These are phyloP conservation scores for Amphipyra berbera DNA, from an alignment of 2,888 invertebrate species.

Conservation along the genomic window DNA sequence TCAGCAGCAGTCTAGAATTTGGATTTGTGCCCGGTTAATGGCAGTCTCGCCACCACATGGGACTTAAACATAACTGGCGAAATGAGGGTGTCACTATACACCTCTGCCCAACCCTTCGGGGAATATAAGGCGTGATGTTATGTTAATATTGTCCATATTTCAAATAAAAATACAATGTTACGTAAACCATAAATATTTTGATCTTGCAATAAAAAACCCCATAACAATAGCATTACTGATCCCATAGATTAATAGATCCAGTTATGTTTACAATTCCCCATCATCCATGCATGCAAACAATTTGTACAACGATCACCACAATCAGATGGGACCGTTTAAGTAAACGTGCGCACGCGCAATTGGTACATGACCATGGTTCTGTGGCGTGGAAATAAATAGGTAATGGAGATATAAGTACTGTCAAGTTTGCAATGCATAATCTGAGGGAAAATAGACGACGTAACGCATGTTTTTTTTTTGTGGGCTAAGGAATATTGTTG, in stretches of 20 bases:
- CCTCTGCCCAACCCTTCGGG: too few relatives aligned
- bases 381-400: slow-evolving; percentile 22
- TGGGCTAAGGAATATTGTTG: background rate
- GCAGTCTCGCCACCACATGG: too few relatives aligned
- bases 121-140: too few relatives aligned
- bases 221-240: background rate
- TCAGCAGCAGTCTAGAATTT: too few relatives aligned
- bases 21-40: too few relatives aligned
- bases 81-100: too few relatives aligned
- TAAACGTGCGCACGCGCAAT: slow-evolving; percentile 40
- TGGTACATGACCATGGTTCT: background rate
- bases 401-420: slow-evolving; percentile 16
- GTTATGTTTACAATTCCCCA: slow-evolving; percentile 14
- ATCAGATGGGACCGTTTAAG: slow-evolving; percentile 40
- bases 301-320: slow-evolving; percentile 29
- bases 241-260: slow-evolving; percentile 6
- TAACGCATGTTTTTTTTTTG: background rate
- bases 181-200: background rate
- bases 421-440: slow-evolving; percentile 15
- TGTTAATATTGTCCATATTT: too few relatives aligned
- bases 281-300: slow-evolving; percentile 23
- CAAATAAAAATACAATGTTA: background rate
- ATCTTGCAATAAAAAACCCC: background rate
- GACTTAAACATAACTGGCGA: too few relatives aligned
- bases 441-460: slow-evolving; percentile 13